phyloP scores from a whole-genome alignment of 2,797 vertebrate genomes.

The Nannoperca australis region DNA sequence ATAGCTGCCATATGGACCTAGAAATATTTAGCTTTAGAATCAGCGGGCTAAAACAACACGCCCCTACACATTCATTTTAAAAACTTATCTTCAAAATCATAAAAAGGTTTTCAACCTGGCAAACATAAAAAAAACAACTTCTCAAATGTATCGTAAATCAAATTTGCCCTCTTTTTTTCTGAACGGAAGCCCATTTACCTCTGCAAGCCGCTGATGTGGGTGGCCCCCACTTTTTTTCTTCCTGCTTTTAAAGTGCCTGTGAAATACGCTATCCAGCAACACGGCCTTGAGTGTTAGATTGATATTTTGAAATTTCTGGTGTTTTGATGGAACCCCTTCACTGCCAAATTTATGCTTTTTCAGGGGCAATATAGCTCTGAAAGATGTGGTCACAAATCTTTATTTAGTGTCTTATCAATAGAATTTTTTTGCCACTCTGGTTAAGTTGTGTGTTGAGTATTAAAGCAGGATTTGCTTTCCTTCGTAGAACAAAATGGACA shows the following conservation, averaged over 20 bases:
- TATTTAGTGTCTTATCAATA: slow-evolving; percentile 26
- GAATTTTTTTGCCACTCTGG: neutral
- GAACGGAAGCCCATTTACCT: slow-evolving; percentile 39
- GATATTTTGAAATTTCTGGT: slow-evolving; percentile 57
- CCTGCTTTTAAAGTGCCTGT: slow-evolving; percentile 57
- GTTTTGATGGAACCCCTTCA: slow-evolving; percentile 46
- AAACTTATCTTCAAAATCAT: slow-evolving; percentile 22
- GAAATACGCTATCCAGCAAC: slow-evolving; percentile 40
- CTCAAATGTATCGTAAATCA: slow-evolving; percentile 43
- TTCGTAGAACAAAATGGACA: neutral
- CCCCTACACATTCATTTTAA: neutral
- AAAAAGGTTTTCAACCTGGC: slow-evolving; percentile 39
- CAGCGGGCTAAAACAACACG: neutral
- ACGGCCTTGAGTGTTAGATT: slow-evolving; percentile 62
- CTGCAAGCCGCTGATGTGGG: neutral
- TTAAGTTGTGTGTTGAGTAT: neutral
- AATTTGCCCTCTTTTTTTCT: slow-evolving; percentile 38
- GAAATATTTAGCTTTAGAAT: neutral
- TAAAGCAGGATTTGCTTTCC: neutral
- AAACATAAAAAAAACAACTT: slow-evolving; percentile 26
- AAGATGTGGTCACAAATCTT: slow-evolving; percentile 43
- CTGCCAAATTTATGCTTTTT: slow-evolving; percentile 18
- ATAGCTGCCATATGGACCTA: neutral
- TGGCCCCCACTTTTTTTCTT: slow-evolving; percentile 16
- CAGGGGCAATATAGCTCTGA: slow-evolving; percentile 19